Base-by-base conservation (phyloP, 2,888 invertebrate genomes). In the Heliothis peltigera region DNA sequence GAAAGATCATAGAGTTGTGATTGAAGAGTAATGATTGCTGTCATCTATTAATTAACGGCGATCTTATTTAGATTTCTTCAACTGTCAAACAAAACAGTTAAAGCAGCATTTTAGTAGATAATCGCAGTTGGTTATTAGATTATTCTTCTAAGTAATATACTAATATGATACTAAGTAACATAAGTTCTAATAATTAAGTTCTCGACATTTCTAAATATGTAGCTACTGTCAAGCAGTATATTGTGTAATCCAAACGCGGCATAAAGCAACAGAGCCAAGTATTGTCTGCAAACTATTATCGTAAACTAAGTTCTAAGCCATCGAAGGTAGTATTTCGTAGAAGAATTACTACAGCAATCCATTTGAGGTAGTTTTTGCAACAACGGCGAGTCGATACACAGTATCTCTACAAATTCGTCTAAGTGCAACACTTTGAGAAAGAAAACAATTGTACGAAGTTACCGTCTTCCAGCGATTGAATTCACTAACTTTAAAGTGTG, bases 401-500 rank as follows among this genome's bases (percentile, higher is more conserved):
- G 80, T 83, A 82, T 84, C 83, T 79, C 78, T 81, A 86, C 84
- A 82, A 87, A 87, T 86, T 84, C 84, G 73, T 83, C 82, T 85
- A 88, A 89, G 88, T 87, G 89, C 86, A 85, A 88, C 87, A 87
- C 86, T 89, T 89, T 85, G 86, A 87, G 85, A 89, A 91, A 92
- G 90, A 90, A 91, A 92, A 92, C 91, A 91, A 91, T 91, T 88
- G 89, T 83, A 83, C 83, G 84, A 92, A 92, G 87, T 92, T 91
- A 81, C 84, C 87, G 88, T 91, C 90, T 90, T 84, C 87, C 81
- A 86, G 83, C 91, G 91, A 92, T 92, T 91, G 92, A 91, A 91
- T 91, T 92, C 89, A 79, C 88, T 85, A 92, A 92, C 87, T 93
- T 91, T 89, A 90, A 92, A 93, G 89, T 91, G 90, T 91, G 92